phyloP scores from a whole-genome alignment of 1,140 invertebrate species.

The Gerris buenoi region DNA sequence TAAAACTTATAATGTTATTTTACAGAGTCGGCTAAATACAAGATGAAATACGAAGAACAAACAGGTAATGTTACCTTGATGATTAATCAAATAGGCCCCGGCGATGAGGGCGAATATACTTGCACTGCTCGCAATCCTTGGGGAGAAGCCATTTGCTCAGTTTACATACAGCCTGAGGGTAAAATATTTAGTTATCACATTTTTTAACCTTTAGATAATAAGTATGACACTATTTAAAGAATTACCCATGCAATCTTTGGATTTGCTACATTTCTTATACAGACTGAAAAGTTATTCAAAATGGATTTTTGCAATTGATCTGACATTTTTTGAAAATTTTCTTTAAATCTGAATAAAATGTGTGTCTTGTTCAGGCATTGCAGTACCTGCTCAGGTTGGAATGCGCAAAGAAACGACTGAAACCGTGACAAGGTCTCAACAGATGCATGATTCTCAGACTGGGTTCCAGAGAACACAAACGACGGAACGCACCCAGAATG shows the following conservation, averaged over 20 bases:
- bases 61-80: slow-evolving; percentile 72
- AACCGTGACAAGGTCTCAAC: slow-evolving; percentile 5
- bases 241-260: too few species aligned
- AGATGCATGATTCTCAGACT: slow-evolving; percentile 9
- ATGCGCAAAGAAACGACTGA: slow-evolving; percentile 5
- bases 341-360: too few species aligned
- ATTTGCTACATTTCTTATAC: too few species aligned
- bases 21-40: slow-evolving; percentile 58
- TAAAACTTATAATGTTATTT: slow-evolving; percentile 6
- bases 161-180: slow-evolving; percentile 88
- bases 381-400: slow-evolving; percentile 15
- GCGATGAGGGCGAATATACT: slow-evolving; percentile 90
- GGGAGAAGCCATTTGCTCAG: slow-evolving; percentile 84
- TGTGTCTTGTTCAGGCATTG: slow-evolving; percentile 14
- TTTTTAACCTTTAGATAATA: too few species aligned
- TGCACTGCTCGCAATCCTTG: slow-evolving; percentile 84
- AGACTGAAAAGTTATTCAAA: too few species aligned
- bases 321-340: too few species aligned
- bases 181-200: slow-evolving; percentile 9
- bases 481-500: slow-evolving; percentile 41
- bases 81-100: slow-evolving; percentile 80
- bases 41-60: slow-evolving; percentile 72
- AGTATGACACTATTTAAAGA: too few species aligned
- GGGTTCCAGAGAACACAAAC: slow-evolving; percentile 10
- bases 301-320: too few species aligned